phyloP scores from a whole-genome alignment of 2,113 vertebrate species.

The Trogon melanurus region DNA sequence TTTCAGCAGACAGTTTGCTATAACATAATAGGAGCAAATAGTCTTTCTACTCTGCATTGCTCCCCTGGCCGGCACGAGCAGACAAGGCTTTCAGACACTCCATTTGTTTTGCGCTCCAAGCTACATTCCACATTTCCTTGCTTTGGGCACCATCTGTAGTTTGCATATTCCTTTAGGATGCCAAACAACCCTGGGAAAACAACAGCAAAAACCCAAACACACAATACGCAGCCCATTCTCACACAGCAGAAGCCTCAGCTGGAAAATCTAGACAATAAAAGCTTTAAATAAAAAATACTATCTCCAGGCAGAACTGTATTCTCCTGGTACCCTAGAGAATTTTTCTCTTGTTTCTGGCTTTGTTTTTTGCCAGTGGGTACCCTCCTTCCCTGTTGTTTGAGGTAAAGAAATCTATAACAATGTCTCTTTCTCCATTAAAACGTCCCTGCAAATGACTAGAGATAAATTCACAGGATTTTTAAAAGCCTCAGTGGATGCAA shows the following conservation, averaged over 20 bases:
- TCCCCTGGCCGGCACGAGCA: not conserved
- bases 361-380: conserved; percentile 18
- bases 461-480: conserved; percentile 49
- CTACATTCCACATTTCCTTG: conserved; percentile 22
- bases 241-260: conserved; percentile 5
- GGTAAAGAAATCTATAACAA: conserved; percentile 40
- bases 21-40: not conserved
- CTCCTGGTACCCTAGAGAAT: not conserved
- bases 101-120: not conserved
- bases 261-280: conserved; percentile 45
- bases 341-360: conserved; percentile 34
- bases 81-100: not conserved
- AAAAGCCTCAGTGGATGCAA: not conserved
- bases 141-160: conserved; percentile 57
- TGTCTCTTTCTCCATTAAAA: conserved; percentile 51
- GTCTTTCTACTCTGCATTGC: not conserved
- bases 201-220: conserved; percentile 9
- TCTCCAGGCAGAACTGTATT: conserved; percentile 26
- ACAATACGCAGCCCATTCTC: not conserved
- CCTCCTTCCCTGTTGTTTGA: conserved; percentile 6
- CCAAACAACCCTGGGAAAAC: conserved; percentile 47
- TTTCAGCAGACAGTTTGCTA: conserved; percentile 7
- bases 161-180: not conserved
- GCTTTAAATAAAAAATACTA: conserved; percentile 36
- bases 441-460: conserved; percentile 19